Conservation (phyloP, 2,888 invertebrate species). For the Phengaris arion region DNA sequence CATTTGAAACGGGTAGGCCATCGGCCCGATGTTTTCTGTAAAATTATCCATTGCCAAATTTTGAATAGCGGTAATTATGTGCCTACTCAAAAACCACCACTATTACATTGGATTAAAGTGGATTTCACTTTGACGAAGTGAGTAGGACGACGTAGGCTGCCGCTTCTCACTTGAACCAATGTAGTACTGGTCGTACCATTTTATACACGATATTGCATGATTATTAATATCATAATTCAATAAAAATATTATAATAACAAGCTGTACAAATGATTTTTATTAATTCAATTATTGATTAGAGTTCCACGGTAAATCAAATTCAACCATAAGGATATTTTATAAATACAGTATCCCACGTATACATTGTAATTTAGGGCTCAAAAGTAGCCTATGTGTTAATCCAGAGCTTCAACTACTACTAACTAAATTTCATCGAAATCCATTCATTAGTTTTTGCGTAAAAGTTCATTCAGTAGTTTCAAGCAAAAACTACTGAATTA, state of each 20-base stretch:
- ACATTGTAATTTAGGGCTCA: too few species aligned
- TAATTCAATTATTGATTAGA: constrained; percentile 43
- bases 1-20: constrained; percentile 72
- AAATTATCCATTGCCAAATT: constrained; percentile 66
- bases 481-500: too few species aligned
- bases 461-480: too few species aligned
- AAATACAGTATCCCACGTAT: too few species aligned
- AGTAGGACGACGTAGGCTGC: constrained; percentile 73
- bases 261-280: constrained; percentile 58
- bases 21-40: constrained; percentile 62
- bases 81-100: constrained; percentile 28
- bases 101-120: constrained; percentile 17
- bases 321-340: not conserved
- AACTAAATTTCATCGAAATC: too few species aligned
- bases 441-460: too few species aligned
- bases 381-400: too few species aligned
- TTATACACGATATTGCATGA: constrained; percentile 75
- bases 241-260: constrained; percentile 72
- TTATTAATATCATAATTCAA: constrained; percentile 78
- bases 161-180: constrained; percentile 76
- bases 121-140: constrained; percentile 61
- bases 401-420: too few species aligned
- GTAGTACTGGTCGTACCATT: constrained; percentile 46
- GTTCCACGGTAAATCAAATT: not conserved
- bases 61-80: constrained; percentile 47